Evolutionary conservation across 2,113 vertebrate genomes (phyloP).

Genomic region (Crocuta crocuta): DNA sequence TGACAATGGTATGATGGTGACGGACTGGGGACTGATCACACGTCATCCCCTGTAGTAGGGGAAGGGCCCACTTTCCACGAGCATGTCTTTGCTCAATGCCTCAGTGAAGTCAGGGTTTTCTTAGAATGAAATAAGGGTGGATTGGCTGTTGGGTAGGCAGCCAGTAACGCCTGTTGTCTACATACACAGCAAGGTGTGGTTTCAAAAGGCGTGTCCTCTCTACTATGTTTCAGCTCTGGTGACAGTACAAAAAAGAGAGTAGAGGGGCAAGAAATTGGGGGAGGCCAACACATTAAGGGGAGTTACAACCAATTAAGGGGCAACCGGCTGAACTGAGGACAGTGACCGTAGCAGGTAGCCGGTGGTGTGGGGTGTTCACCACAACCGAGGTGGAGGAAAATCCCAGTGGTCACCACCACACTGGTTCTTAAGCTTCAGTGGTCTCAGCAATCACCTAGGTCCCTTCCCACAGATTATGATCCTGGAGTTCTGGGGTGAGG

Average conservation of each 20-base stretch:
- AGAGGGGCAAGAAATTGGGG: not conserved
- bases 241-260: not conserved
- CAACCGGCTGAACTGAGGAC: not conserved
- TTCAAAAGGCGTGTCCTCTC: not conserved
- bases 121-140: not conserved
- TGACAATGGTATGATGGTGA: not conserved
- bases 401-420: fast-evolving
- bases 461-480: not conserved
- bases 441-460: not conserved
- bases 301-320: not conserved
- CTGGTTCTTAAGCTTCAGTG: not conserved
- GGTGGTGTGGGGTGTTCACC: not conserved
- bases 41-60: not conserved
- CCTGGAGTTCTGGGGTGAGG: not conserved
- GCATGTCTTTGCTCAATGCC: not conserved
- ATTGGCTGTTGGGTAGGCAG: not conserved
- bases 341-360: not conserved
- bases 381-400: not conserved
- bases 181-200: not conserved
- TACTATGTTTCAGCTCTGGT: not conserved
- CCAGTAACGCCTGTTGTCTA: not conserved
- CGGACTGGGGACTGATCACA: not conserved
- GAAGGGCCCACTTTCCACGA: not conserved
- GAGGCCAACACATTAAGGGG: not conserved
- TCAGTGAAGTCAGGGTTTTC: not conserved